phyloP scores from a whole-genome alignment of 2,888 invertebrate species.

The Urechis unicinctus region DNA sequence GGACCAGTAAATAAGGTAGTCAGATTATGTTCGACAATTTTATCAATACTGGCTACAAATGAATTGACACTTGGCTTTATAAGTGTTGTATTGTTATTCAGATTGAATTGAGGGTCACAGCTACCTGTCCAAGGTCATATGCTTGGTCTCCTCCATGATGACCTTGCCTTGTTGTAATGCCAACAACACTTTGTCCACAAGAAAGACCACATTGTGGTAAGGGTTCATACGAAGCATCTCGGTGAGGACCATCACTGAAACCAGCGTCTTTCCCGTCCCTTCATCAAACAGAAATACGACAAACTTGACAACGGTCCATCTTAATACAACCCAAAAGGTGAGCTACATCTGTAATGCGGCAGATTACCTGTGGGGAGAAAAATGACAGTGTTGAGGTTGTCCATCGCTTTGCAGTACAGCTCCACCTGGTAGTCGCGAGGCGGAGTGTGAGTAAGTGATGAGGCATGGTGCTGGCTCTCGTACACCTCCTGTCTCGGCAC shows the following conservation, averaged over 20 bases:
- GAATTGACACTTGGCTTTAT: too few relatives aligned
- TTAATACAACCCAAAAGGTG: not conserved
- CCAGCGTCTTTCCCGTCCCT: slow-evolving; percentile 43
- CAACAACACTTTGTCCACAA: slow-evolving; percentile 41
- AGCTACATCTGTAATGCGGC: too few relatives aligned
- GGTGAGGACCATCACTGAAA: slow-evolving; percentile 32
- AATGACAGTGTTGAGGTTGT: slow-evolving; percentile 27
- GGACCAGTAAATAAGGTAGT: too few relatives aligned
- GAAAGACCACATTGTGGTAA: slow-evolving; percentile 31
- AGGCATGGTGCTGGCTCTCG: not conserved
- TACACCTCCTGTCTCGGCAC: not conserved
- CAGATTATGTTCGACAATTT: too few relatives aligned
- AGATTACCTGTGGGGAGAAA: slow-evolving; percentile 40
- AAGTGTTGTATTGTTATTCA: too few relatives aligned
- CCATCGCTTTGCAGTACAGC: slow-evolving; percentile 30
- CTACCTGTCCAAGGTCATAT: slow-evolving; percentile 24
- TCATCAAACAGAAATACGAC: not conserved
- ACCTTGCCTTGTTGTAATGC: slow-evolving; percentile 37
- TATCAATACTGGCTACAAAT: too few relatives aligned
- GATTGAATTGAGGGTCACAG: too few relatives aligned
- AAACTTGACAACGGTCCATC: not conserved
- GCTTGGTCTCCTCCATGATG: slow-evolving; percentile 27
- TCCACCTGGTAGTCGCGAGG: slow-evolving; percentile 37
- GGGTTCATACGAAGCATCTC: slow-evolving; percentile 33
- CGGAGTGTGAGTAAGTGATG: slow-evolving; percentile 15